Conservation (phyloP, 2,888 invertebrate genomes). For the Hemicrepidius hirtus region DNA sequence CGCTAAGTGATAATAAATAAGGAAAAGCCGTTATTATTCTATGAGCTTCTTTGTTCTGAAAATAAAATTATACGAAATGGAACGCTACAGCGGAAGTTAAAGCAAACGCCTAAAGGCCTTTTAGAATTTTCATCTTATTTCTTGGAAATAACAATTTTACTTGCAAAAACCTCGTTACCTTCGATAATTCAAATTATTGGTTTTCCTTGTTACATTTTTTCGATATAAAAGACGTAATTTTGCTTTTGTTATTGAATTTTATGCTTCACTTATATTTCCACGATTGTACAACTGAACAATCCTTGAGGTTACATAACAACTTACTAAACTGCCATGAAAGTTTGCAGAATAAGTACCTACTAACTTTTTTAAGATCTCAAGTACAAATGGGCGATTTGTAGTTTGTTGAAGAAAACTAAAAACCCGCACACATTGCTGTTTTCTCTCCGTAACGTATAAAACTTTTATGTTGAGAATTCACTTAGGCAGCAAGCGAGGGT, state of each 20-base stretch:
- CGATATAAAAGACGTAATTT: too few species aligned
- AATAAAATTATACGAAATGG: slow-evolving; percentile 27
- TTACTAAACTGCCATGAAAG: not conserved
- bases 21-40: slow-evolving; percentile 22
- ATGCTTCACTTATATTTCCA: too few species aligned
- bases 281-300: too few species aligned
- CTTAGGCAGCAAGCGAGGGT: slow-evolving; percentile 43
- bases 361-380: slow-evolving; percentile 6
- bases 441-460: slow-evolving; percentile 33
- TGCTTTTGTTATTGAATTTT: too few species aligned
- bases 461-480: slow-evolving; percentile 47
- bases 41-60: slow-evolving; percentile 12
- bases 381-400: slow-evolving; percentile 8
- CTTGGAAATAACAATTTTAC: not conserved
- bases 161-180: slow-evolving; percentile 2
- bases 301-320: too few species aligned
- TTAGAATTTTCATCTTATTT: not conserved
- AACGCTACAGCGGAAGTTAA: slow-evolving; percentile 25
- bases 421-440: slow-evolving; percentile 31
- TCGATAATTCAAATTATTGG: slow-evolving; percentile 2
- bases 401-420: slow-evolving; percentile 24
- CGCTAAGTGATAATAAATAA: slow-evolving; percentile 27
- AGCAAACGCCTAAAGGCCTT: slow-evolving; percentile 25
- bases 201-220: not conserved
- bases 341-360: not conserved